These are phyloP conservation scores for Cyclina sinensis DNA, from an alignment of 1,140 invertebrate genomes.

Conservation along the genomic window DNA sequence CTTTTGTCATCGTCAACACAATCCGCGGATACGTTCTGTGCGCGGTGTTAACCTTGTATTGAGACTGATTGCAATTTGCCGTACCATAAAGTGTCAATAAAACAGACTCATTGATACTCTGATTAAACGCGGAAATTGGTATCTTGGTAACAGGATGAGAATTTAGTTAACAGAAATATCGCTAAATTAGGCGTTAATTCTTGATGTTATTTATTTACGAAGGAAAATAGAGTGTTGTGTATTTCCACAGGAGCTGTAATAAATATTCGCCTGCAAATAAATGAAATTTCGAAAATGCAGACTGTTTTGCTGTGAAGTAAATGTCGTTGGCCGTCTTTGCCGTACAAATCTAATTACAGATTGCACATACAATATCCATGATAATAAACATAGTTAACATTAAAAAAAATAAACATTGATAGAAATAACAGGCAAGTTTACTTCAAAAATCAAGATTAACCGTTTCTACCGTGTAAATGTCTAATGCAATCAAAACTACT, in stretches of 20 bases:
- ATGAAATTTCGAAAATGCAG: background rate
- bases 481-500: too few species aligned
- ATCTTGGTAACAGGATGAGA: conserved; percentile 14
- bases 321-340: background rate
- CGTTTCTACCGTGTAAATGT: too few species aligned
- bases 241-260: background rate
- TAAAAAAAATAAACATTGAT: too few species aligned
- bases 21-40: conserved; percentile 16
- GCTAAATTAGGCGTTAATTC: conserved; percentile 21
- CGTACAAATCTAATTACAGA: background rate
- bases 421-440: too few species aligned
- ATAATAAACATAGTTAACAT: too few species aligned
- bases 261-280: background rate
- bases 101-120: conserved; percentile 39
- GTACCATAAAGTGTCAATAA: conserved; percentile 48
- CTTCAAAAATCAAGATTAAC: too few species aligned
- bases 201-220: background rate
- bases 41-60: background rate
- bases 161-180: conserved; percentile 25
- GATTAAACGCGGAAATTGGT: conserved; percentile 53
- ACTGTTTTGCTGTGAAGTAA: background rate
- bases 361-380: too few species aligned
- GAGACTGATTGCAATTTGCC: conserved; percentile 50
- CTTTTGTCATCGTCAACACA: conserved; percentile 17
- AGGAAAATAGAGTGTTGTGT: background rate